Conservation (phyloP, 2,888 invertebrate species). For the Aporophyla nigra region DNA sequence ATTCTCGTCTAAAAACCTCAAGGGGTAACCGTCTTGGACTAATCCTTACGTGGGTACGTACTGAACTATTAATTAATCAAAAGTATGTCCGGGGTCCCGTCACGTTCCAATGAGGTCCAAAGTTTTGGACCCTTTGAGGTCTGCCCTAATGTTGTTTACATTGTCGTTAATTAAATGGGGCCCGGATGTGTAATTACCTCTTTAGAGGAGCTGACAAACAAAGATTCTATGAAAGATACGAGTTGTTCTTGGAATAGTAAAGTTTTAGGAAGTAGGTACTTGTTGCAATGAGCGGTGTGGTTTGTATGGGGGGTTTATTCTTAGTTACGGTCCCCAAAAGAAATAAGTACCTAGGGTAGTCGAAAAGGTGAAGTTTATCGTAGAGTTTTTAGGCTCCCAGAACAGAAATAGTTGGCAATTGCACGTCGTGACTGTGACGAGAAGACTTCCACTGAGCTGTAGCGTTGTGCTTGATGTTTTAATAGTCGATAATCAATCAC, state of each 20-base stretch:
- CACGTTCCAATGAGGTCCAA: slow-evolving; percentile 73
- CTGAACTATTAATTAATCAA: slow-evolving; percentile 81
- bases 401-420: background rate
- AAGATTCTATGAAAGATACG: slow-evolving; percentile 54
- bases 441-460: background rate
- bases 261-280: slow-evolving; percentile 11
- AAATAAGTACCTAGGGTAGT: no score
- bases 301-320: background rate
- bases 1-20: slow-evolving; percentile 71
- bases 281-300: background rate
- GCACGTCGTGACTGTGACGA: background rate
- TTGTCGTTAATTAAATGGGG: slow-evolving; percentile 81
- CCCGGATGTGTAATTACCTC: slow-evolving; percentile 74
- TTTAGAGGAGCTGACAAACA: slow-evolving; percentile 60
- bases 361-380: no score
- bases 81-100: slow-evolving; percentile 70
- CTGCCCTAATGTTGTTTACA: slow-evolving; percentile 83
- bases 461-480: background rate
- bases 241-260: slow-evolving; percentile 23
- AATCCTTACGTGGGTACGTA: slow-evolving; percentile 73
- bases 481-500: background rate
- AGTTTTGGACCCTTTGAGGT: slow-evolving; percentile 80
- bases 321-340: background rate
- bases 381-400: background rate
- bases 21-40: slow-evolving; percentile 70